Evolutionary conservation across 2,113 vertebrate genomes (phyloP).

Genomic region (Pleuronectes platessa): DNA sequence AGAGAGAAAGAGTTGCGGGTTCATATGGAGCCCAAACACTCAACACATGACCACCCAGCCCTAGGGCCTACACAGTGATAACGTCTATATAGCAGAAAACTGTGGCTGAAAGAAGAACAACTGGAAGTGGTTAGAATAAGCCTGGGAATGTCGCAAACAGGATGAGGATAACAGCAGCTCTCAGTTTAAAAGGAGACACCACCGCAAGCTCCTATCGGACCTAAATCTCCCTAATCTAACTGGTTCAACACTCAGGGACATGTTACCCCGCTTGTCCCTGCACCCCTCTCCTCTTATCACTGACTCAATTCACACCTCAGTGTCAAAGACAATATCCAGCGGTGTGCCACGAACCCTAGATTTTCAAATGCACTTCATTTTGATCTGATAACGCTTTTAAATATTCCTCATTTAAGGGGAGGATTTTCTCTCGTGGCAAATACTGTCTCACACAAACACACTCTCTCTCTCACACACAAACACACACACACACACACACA

Average conservation of each 20-base stretch:
- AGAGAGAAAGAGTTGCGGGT: not conserved
- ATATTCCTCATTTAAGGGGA: not conserved
- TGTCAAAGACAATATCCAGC: slow-evolving; percentile 47
- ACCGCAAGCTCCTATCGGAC: slow-evolving; percentile 2
- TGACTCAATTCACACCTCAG: slow-evolving; percentile 57
- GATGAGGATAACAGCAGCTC: not conserved
- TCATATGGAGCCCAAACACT: slow-evolving; percentile 19
- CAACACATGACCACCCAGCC: slow-evolving; percentile 48
- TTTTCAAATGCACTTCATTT: slow-evolving; percentile 19
- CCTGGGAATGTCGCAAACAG: too few relatives aligned
- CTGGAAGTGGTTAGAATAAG: too few relatives aligned
- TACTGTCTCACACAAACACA: not conserved
- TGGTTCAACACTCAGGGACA: not conserved
- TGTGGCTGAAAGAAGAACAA: too few relatives aligned
- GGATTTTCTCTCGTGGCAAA: too few relatives aligned
- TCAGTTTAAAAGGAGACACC: not conserved
- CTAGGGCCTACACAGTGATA: not conserved
- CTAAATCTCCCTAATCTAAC: not conserved
- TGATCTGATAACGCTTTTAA: slow-evolving; percentile 5
- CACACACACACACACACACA: not conserved
- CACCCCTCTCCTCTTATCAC: slow-evolving; percentile 3
- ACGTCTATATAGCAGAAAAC: not conserved
- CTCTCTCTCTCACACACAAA: not conserved
- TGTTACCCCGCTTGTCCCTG: not conserved
- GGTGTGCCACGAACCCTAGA: too few relatives aligned